Evolutionary conservation across 2,113 vertebrate genomes (phyloP), one percentile per base, ranked within the genome.

Genomic region (Acanthisitta chloris): DNA sequence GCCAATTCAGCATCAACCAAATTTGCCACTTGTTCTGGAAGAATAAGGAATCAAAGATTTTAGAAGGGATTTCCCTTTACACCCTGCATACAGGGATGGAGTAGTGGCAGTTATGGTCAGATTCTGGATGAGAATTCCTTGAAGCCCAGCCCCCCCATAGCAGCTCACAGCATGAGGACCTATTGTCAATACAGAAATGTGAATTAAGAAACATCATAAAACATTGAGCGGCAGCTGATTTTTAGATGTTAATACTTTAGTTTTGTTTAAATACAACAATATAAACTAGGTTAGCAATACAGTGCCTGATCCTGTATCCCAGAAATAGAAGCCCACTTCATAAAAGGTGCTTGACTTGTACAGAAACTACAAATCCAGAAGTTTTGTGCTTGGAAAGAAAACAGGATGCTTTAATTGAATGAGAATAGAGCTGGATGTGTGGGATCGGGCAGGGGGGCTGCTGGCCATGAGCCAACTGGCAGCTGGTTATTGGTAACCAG

Each of bases 181-280:
- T 46, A 40, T 2, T 3, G 6, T 28, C 66, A 36, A 49, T 72
- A 86, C 31, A 90, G 42, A 86, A 88, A 83, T 9, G 42, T 45
- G 5, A 24, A 90, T 46, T 91, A 94, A 79, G 38, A 34, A 92
- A 92, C 15, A 13, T 16, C 7, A 24, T 65, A 25, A 79, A 88
- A 81, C 31, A 70, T 3, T 0, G 58, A 76, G 42, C 64, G 13
- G 87, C 80, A 67, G 78, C 48, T 0, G 1, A 52, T 72, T 94
- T 94, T 96, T 92, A 96, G 89, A 31, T 91, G 93, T 95, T 97
- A 96, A 95, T 96, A 34, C 94, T 94, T 96, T 92, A 96, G 95
- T 96, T 82, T 69, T 91, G 91, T 92, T 87, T 96, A 95, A 96
- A 96, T 74, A 76, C 34, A 77, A 82, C 25, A 20, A 40, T 15